phyloP scores from a whole-genome alignment of 2,888 invertebrate genomes.

The Smittia aterrima region DNA sequence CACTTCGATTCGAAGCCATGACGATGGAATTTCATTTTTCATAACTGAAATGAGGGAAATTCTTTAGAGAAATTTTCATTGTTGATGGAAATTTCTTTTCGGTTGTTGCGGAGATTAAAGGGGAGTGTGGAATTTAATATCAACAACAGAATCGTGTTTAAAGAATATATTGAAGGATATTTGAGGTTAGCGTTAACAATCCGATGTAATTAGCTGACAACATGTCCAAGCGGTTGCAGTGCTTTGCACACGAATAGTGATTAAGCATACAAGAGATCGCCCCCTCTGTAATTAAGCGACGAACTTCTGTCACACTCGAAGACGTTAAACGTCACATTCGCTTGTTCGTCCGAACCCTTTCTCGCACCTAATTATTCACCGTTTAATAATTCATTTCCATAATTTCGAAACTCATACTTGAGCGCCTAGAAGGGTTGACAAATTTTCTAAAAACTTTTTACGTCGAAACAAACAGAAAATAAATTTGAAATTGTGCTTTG shows the following conservation, averaged over 20 bases:
- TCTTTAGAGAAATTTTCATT: not conserved
- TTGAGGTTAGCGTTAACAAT: no score
- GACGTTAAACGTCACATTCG: not conserved
- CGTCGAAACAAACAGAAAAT: not conserved
- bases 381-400: slow-evolving; percentile 38
- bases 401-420: slow-evolving; percentile 6
- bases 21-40: not conserved
- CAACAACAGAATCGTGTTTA: no score
- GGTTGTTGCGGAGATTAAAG: no score
- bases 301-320: no score
- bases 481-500: not conserved
- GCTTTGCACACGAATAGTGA: no score
- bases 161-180: no score
- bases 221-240: no score
- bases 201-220: no score
- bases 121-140: no score
- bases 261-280: no score
- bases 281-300: no score
- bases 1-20: not conserved
- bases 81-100: no score
- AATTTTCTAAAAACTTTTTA: not conserved
- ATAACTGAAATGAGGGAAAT: not conserved
- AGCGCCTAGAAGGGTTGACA: not conserved
- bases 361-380: slow-evolving; percentile 40
- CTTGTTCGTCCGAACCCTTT: slow-evolving; percentile 20